Evolutionary conservation across 1,140 invertebrate species (phyloP), one percentile per base, ranked within the genome.

Genomic region (Dolichoris vasculosae): DNA sequence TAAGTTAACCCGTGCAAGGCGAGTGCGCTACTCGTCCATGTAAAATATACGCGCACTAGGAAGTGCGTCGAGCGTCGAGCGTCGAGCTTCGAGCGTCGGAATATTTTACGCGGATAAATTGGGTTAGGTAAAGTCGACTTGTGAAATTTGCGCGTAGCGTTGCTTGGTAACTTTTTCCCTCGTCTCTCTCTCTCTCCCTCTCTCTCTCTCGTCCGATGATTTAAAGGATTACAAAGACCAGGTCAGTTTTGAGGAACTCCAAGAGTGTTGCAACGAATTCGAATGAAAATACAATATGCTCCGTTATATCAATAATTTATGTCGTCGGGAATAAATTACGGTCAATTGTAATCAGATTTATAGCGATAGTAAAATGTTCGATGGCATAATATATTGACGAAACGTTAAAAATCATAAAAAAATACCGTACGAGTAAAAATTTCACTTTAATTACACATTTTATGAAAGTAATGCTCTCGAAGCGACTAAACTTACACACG

Each of bases 341-440:
- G 64, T 46, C 79, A 67, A 82, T 73, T 73, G 80, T 82, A 82
- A 82, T 73, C 67, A 69, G 32, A 82, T 73, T 71, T 48, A 59
- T 26, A 40, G 64, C 11, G 48, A 55, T 38, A 48, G 23, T 35
- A 30, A 75, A 75, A 48, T 46, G 6, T 46, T 75, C n/a, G 40
- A 46, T 46, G 40, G 40, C 71, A 30, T 46, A 75, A 46, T 75
- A 17, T 43, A 30, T n/a, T 1, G 23, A 26, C n/a, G 40, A 46
- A 9, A 46, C 17, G 23, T 75, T 46, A 13, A 46, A 46, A 46
- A n/a, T 30, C 20, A 8, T 15, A 32, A 30, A 51, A n/a, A 51
- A 2, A 43, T 2, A 30, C n/a, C 26, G 2, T 11, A 77, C 26
- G n/a, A n/a, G 7, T 69, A 69, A 38, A 38, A 69, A 38, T 69